Evolutionary conservation across 2,113 vertebrate species (phyloP).

Genomic region (Crotalus tigris): DNA sequence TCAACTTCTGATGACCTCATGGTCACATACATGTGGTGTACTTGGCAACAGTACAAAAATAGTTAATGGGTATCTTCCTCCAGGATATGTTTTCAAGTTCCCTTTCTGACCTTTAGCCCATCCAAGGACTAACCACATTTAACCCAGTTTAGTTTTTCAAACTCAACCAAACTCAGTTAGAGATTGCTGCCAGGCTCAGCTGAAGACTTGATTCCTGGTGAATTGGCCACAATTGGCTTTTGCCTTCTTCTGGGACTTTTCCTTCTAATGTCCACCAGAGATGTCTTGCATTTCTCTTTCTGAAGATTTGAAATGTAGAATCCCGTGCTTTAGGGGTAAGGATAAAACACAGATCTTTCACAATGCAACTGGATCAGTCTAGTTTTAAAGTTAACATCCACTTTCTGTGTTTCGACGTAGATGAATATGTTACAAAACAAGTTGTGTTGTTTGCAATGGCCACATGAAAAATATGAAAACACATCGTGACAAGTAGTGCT

Average conservation of each 20-base stretch:
- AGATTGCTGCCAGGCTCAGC: background rate
- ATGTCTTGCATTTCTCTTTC: background rate
- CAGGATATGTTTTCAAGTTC: too few relatives aligned
- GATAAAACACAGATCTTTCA: background rate
- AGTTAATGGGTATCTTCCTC: too few relatives aligned
- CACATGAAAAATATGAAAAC: background rate
- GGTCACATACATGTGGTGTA: background rate
- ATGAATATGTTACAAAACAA: background rate
- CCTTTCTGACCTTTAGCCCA: background rate
- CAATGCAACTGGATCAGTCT: too few relatives aligned
- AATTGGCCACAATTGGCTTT: background rate
- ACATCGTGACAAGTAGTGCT: background rate
- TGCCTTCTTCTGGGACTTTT: background rate
- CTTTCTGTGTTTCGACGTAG: background rate
- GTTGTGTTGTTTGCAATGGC: background rate
- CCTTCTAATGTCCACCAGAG: background rate
- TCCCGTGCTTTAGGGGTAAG: background rate
- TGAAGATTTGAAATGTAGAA: background rate
- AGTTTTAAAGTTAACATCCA: background rate
- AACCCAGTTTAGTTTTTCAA: background rate
- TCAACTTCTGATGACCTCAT: background rate
- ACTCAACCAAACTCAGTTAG: background rate
- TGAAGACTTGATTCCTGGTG: background rate
- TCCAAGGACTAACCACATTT: background rate
- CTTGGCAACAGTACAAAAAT: too few relatives aligned